Base-by-base conservation (phyloP, 35 echinoderm and acorn worm species). In the Heliocidaris tuberculata region DNA sequence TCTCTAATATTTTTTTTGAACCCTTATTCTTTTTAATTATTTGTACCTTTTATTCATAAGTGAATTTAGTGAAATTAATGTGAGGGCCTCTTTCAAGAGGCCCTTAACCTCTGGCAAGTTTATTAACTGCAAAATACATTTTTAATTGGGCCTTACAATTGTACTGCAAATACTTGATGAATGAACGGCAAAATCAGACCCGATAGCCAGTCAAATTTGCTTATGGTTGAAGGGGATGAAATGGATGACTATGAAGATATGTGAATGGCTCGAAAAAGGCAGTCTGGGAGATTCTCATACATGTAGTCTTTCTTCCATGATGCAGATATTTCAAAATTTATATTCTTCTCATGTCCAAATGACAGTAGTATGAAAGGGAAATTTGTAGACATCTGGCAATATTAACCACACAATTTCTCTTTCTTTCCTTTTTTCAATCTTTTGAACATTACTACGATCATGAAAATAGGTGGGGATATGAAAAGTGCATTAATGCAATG, bases 151-250 rank as follows among this genome's bases (percentile, higher is more conserved):
- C 65, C 17, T 78, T n/a, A 78, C 21, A 78, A 78, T 78, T 78
- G 65, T 19, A 78, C 21, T n/a, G 65, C 65, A 78, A 78, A 78
- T 78, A 78, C 65, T 78, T 78, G 65, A 78, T 78, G 65, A 78
- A 78, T 27, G 65, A 78, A n/a, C 21, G 65, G 27, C 27, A 8
- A 78, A 78, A 78, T 78, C 7, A n/a, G 65, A 78, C 65, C 27
- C 27, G 65, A 78, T 78, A n/a, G 65, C 65, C 65, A 78, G 65
- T 78, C 65, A 78, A 78, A 78, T 78, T 78, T 78, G 65, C 24
- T 78, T 78, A 78, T 24, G 19, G 65, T 27, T 78, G 21, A 78
- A 78, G 65, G 27, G 24, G 27, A 78, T 78, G 65, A 78, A 24
- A 78, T 5, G 65, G 65, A 4, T 6, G 65, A 78, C 27, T 21